Percentiles rank a stretch among this genome's conserved stretches.
Conservation (phyloP, 2,888 invertebrate genomes). For the Drosophila ustulata region DNA sequence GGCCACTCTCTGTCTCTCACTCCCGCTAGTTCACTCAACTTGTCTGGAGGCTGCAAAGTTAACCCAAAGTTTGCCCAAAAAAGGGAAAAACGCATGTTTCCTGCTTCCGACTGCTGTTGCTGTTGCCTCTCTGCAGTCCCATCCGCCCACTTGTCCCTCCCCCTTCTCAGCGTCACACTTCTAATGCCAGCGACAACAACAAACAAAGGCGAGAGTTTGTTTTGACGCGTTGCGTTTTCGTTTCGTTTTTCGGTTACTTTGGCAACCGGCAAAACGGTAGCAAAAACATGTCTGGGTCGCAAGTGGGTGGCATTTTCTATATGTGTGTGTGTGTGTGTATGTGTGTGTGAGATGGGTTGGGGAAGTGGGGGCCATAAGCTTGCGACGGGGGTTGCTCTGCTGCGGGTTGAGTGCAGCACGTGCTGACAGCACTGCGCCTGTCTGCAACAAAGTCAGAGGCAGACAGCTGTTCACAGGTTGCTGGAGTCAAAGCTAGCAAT, state of each 20-base stretch:
- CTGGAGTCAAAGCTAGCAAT: slow-evolving; percentile 1
- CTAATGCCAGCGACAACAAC: slow-evolving; percentile 33
- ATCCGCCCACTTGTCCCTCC: neutral
- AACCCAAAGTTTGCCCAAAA: slow-evolving; percentile 46
- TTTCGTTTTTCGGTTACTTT: slow-evolving; percentile 57
- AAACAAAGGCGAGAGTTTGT: slow-evolving; percentile 66
- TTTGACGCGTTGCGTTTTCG: slow-evolving; percentile 66
- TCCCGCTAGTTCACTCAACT: neutral
- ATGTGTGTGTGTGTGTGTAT: slow-evolving; percentile 4
- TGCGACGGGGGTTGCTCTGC: slow-evolving; percentile 51
- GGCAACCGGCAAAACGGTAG: slow-evolving; percentile 68
- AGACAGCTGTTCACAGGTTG: slow-evolving; percentile 58
- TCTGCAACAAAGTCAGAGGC: slow-evolving; percentile 35
- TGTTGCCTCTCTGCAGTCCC: neutral
- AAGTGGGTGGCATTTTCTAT: slow-evolving; percentile 3
- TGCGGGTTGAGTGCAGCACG: slow-evolving; percentile 51
- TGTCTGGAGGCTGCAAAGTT: slow-evolving; percentile 5
- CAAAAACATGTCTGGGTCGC: slow-evolving; percentile 64
- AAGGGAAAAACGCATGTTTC: slow-evolving; percentile 64
- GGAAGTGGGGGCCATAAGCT: neutral
- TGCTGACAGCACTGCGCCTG: slow-evolving; percentile 65
- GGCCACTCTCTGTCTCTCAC: neutral
- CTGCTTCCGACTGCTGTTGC: slow-evolving; percentile 49
- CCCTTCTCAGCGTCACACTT: neutral
- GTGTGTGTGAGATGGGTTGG: neutral